A percentile compares a stretch with the other conserved stretches of the same genome.
These are phyloP conservation scores for Sylvietta virens DNA, from an alignment of 2,113 vertebrate species.

Conservation along the genomic window DNA sequence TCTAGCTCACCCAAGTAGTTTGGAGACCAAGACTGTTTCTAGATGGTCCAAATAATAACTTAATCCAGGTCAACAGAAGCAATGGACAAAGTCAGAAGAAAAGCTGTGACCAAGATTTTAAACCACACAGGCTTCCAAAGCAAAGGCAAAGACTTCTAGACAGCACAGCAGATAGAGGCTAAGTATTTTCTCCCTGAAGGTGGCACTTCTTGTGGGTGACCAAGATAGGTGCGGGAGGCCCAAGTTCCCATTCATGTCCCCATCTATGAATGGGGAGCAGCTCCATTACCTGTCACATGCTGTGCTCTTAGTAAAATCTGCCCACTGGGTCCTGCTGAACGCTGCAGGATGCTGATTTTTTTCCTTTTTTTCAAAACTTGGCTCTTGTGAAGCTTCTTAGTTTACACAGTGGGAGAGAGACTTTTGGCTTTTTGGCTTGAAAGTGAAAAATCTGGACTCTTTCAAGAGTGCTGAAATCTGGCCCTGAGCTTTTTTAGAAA, in stretches of 20 bases:
- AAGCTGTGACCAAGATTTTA: not conserved
- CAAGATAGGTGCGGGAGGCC: not conserved
- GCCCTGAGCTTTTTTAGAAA: not conserved
- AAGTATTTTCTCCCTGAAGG: not conserved
- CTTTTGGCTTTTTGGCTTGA: not conserved
- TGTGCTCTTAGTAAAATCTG: not conserved
- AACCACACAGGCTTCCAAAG: not conserved
- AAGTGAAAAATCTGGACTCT: not conserved
- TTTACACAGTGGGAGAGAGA: not conserved
- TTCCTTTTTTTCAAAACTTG: not conserved
- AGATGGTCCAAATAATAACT: not conserved
- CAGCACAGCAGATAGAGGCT: too few relatives aligned
- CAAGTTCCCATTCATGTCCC: not conserved
- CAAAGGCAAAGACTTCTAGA: not conserved
- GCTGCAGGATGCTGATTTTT: not conserved
- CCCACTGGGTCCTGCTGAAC: not conserved
- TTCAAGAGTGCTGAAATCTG: not conserved
- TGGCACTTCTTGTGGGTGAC: not conserved
- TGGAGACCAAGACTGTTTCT: not conserved
- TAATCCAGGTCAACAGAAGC: not conserved
- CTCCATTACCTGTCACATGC: not conserved
- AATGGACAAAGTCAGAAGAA: not conserved
- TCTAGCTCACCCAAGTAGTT: not conserved
- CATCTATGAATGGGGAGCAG: fast-evolving
- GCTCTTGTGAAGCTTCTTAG: not conserved